Evolutionary conservation across 2,113 vertebrate genomes (phyloP), one percentile per base, ranked within the genome.

Genomic region (Tyrannus savana): DNA sequence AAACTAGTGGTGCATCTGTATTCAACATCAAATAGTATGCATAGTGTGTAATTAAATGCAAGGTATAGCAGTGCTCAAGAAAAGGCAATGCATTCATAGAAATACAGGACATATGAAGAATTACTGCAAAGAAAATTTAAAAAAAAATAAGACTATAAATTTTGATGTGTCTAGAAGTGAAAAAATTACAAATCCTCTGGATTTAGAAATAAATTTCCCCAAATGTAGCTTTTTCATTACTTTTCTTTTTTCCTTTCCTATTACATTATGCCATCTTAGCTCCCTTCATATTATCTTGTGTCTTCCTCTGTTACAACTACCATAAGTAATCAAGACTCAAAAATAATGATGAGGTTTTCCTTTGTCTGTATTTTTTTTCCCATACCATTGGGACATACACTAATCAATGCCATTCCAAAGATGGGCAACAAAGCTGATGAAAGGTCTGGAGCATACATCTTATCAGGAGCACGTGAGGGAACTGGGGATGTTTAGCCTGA

Each of bases 101-200:
- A 68, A 60, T 39, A 46, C 31, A 52, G 4, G 77, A 2, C 82
- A 84, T 25, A 62, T 2, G 0, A 27, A 67, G 42, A 78, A 35
- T 17, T 67, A 19, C 9, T 39, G 11, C 12, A 60, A 71, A 46
- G 4, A 47, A 6, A 14, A 37, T 33, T 27, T 19, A 33, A 9
- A 7, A 7, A 50, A 89, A 59, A 53, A 19, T 12, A 33, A 8
- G 21, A 35, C 1, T 24, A 27, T 52, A 56, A 84, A 66, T 2
- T 18, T 81, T 7, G 3, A 4, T 35, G 6, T 33, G 3, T 75
- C 31, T 83, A 15, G 25, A 63, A 76, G 67, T 47, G 4, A 83
- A 53, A 0, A 0, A 63, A n/a, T 12, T 46, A 12, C 3, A 83
- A 73, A 64, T 59, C 6, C 5, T 66, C 14, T 59, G 8, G 8